Evolutionary conservation across 2,888 invertebrate genomes (phyloP), one percentile per base, ranked within the genome.

Genomic region (Myopa testacea): DNA sequence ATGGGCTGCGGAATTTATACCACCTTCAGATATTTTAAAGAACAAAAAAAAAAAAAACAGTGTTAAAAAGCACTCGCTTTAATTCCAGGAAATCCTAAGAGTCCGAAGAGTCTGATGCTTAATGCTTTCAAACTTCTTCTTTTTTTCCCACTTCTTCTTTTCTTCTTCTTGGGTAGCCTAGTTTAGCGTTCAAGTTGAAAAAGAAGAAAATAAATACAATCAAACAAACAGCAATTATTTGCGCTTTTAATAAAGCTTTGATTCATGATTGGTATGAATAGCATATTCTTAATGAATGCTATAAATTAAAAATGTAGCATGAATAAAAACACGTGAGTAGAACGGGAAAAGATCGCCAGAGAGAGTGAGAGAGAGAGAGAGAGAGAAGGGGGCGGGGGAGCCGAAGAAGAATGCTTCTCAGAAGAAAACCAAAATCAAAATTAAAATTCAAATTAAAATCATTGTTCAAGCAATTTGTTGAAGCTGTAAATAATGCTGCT

Each of bases 171-270:
- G 58, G 58, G 12, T 58, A 58, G 19, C 58, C 58, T 58, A 58
- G 8, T 58, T 58, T n/a, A 4, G 19, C 14, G 8, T 14, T 52
- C 10, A n/a, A 58, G 58, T 14, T 58, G 58, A 58, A 16, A 16
- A 58, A 12, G 58, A 6, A n/a, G 12, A n/a, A 1, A 58, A 58
- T 12, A 55, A 16, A 14, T 6, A 55, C 55, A 55, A n/a, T n/a
- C 55, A 55, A 55, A 14, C 55, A 55, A 55, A n/a, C 55, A 55
- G 55, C 55, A 55, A 55, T n/a, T 55, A n/a, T 55, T 55, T 55
- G 55, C n/a, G 55, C n/a, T n/a, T 55, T 55, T 1, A 55, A 55
- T 45, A 10, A 45, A 45, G 45, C 45, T 45, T 45, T 45, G 45
- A 45, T 55, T 55, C 55, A 14, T 55, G 55, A 55, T 55, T 55